Percentiles rank a stretch among this genome's conserved stretches.
These are phyloP conservation scores for Lophochroa leadbeateri DNA, from an alignment of 2,113 vertebrate species.

Conservation along the genomic window DNA sequence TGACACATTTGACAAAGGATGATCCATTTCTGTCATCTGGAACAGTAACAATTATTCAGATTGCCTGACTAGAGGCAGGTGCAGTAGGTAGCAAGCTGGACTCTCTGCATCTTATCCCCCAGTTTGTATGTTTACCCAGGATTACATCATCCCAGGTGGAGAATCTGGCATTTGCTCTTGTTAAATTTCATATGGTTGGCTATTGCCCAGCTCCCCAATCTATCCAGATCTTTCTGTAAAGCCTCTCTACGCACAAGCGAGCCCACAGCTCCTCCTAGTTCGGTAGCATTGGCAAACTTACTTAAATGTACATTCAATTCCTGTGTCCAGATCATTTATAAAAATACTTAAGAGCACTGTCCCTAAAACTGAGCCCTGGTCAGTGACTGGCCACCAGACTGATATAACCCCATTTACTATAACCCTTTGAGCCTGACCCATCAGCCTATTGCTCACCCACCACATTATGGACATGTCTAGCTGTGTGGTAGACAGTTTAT, in stretches of 20 bases:
- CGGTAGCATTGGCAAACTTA: neutral
- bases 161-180: neutral
- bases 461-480: neutral
- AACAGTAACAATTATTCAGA: neutral
- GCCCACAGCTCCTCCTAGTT: neutral
- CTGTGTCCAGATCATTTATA: neutral
- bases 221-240: neutral
- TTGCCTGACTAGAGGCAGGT: neutral
- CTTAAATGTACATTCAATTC: neutral
- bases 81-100: neutral
- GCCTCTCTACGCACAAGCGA: neutral
- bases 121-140: rapidly evolving
- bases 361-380: neutral
- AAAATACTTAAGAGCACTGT: neutral
- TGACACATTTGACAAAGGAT: neutral
- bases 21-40: neutral
- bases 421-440: neutral
- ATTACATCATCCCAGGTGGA: neutral
- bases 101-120: neutral
- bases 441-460: neutral
- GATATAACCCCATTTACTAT: neutral
- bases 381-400: neutral
- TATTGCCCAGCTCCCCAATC: neutral
- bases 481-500: neutral
- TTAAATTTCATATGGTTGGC: neutral